Evolutionary conservation across 2,113 vertebrate species (phyloP).

Genomic region (Drymodes brunneopygia): DNA sequence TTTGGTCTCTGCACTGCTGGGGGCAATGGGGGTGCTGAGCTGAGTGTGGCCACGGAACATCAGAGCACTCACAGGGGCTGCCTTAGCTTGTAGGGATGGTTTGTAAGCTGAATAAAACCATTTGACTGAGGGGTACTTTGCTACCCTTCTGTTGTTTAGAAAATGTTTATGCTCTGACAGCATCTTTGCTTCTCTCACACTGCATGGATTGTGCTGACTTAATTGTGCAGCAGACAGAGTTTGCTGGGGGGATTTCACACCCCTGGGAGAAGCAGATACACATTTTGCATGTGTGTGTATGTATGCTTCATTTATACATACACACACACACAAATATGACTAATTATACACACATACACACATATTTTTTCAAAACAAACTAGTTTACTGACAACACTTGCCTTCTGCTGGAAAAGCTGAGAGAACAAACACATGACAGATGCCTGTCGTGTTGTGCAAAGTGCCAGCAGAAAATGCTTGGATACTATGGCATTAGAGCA

Average conservation of each 20-base stretch:
- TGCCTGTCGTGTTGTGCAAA: not conserved
- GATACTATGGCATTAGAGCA: not conserved
- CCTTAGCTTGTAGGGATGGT: rapidly evolving
- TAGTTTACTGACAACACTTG: constrained; percentile 23
- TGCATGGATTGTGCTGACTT: not conserved
- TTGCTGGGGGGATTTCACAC: not conserved
- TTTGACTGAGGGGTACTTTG: not conserved
- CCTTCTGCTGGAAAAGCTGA: constrained; percentile 21
- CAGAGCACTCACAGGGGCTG: rapidly evolving
- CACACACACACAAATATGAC: not conserved
- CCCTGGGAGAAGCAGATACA: not conserved
- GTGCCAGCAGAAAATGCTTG: not conserved
- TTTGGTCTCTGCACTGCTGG: not conserved
- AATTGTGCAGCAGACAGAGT: not conserved
- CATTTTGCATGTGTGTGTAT: not conserved
- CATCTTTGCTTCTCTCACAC: not conserved
- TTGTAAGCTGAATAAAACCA: not conserved
- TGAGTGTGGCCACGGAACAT: rapidly evolving
- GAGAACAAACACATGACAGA: constrained; percentile 36
- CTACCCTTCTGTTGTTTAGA: not conserved
- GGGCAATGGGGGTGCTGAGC: not conserved
- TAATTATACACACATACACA: not conserved
- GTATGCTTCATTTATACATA: not conserved
- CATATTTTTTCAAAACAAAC: constrained; percentile 7
- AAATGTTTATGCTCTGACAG: not conserved